These are phyloP conservation scores for Muntiacus reevesi DNA, from an alignment of 2,113 vertebrate genomes.

Conservation along the genomic window DNA sequence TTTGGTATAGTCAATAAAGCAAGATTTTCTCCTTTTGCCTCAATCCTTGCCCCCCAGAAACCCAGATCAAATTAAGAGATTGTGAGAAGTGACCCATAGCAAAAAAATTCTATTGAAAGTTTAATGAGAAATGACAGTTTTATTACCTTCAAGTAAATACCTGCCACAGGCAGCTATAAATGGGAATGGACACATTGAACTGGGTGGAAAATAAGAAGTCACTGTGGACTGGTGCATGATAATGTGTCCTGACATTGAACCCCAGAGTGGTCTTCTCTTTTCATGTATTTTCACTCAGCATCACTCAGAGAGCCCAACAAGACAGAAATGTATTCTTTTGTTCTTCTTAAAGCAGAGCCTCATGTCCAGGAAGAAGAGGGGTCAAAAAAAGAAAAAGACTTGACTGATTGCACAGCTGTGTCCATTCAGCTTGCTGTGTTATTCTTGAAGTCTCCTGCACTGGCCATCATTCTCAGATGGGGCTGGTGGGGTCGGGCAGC, in stretches of 20 bases:
- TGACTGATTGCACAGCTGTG: not conserved
- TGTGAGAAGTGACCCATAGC: not conserved
- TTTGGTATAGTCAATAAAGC: not conserved
- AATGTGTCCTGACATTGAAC: not conserved
- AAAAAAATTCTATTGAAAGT: not conserved
- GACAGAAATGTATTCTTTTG: not conserved
- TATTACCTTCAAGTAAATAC: not conserved
- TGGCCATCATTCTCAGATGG: not conserved
- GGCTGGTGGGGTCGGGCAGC: not conserved
- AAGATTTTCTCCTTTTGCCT: not conserved
- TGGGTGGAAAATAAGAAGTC: not conserved
- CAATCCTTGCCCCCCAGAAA: not conserved
- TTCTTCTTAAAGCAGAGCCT: not conserved
- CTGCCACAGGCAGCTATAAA: not conserved
- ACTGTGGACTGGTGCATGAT: not conserved
- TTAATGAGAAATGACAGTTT: constrained; percentile 29
- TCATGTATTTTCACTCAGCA: not conserved
- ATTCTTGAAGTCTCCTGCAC: not conserved
- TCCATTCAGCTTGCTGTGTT: accelerated
- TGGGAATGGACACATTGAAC: not conserved
- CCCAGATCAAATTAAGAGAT: not conserved
- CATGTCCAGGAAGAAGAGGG: not conserved
- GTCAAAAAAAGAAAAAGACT: not conserved
- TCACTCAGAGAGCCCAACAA: not conserved
- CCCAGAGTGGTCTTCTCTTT: not conserved